phyloP scores from a whole-genome alignment of 1,140 invertebrate species.

The Zaprionus nigranus region DNA sequence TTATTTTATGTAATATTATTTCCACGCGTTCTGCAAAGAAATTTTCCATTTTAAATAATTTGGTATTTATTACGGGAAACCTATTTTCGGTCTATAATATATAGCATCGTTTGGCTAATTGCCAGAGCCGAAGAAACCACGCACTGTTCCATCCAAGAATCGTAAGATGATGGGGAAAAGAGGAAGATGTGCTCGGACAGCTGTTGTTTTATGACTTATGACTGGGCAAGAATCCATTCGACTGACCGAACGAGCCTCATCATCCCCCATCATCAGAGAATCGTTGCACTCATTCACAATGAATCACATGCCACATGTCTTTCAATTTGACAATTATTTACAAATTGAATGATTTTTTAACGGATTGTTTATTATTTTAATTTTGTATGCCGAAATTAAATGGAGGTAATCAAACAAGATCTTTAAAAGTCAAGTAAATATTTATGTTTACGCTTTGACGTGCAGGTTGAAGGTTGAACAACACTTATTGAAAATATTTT shows the following conservation, averaged over 20 bases:
- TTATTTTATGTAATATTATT: slow-evolving; percentile 68
- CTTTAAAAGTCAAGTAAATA: slow-evolving; percentile 50
- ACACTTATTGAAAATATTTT: slow-evolving; percentile 15
- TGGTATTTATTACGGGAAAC: slow-evolving; percentile 68
- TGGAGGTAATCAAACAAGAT: slow-evolving; percentile 67
- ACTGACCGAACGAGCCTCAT: not conserved
- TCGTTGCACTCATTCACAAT: slow-evolving; percentile 61
- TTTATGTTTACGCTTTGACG: slow-evolving; percentile 50
- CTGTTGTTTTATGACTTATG: slow-evolving; percentile 49
- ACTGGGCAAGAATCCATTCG: slow-evolving; percentile 33
- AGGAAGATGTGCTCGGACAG: slow-evolving; percentile 54
- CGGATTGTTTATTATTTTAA: slow-evolving; percentile 68
- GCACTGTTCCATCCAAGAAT: slow-evolving; percentile 44
- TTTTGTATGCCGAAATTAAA: slow-evolving; percentile 58
- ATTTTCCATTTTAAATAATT: slow-evolving; percentile 67
- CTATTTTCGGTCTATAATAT: slow-evolving; percentile 62
- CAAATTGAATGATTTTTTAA: slow-evolving; percentile 34
- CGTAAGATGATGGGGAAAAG: not conserved
- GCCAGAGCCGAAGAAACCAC: slow-evolving; percentile 62
- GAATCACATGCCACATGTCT: slow-evolving; percentile 46
- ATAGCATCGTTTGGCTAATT: slow-evolving; percentile 66
- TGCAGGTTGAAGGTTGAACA: slow-evolving; percentile 44
- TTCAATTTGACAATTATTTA: slow-evolving; percentile 62
- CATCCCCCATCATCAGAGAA: not conserved
- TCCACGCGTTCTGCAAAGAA: slow-evolving; percentile 48